Evolutionary conservation across 1,140 invertebrate genomes (phyloP).

Genomic region (Drosophila trapezifrons): DNA sequence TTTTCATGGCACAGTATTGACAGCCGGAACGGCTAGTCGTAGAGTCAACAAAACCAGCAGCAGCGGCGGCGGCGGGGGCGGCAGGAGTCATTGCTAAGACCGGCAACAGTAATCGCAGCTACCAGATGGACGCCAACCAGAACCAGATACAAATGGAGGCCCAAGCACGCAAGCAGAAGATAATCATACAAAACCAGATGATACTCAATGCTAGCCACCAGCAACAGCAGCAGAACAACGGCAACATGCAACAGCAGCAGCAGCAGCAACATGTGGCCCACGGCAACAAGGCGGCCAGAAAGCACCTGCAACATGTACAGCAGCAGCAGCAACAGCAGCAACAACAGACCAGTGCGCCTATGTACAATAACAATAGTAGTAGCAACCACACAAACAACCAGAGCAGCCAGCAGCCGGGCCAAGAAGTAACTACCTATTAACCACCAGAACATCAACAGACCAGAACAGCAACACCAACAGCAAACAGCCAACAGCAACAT

Average conservation of each 20-base stretch:
- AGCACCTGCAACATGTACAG: slow-evolving; percentile 62
- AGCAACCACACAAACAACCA: slow-evolving; percentile 56
- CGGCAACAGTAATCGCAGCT: slow-evolving; percentile 65
- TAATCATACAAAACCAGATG: slow-evolving; percentile 83
- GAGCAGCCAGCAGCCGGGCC: slow-evolving; percentile 58
- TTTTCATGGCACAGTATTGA: slow-evolving; percentile 72
- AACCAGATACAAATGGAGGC: slow-evolving; percentile 70
- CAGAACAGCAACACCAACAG: slow-evolving; percentile 48
- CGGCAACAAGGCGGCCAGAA: slow-evolving; percentile 43
- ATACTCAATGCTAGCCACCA: slow-evolving; percentile 79
- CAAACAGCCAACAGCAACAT: slow-evolving; percentile 60
- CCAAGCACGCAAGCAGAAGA: slow-evolving; percentile 76
- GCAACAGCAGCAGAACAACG: slow-evolving; percentile 67
- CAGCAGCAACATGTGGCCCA: slow-evolving; percentile 49
- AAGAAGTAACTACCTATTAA: slow-evolving; percentile 81
- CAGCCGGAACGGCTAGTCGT: slow-evolving; percentile 84
- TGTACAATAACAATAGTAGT: slow-evolving; percentile 69
- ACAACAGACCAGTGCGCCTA: slow-evolving; percentile 62
- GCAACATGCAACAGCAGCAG: slow-evolving; percentile 59
- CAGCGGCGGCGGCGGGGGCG: slow-evolving; percentile 50
- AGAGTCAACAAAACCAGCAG: slow-evolving; percentile 74
- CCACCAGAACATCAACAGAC: slow-evolving; percentile 54
- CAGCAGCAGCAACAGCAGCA: slow-evolving; percentile 66
- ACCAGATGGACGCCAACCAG: slow-evolving; percentile 75
- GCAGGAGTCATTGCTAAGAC: slow-evolving; percentile 54